Conservation (phyloP, 2,113 vertebrate genomes). For the Oncorhynchus mykiss region DNA sequence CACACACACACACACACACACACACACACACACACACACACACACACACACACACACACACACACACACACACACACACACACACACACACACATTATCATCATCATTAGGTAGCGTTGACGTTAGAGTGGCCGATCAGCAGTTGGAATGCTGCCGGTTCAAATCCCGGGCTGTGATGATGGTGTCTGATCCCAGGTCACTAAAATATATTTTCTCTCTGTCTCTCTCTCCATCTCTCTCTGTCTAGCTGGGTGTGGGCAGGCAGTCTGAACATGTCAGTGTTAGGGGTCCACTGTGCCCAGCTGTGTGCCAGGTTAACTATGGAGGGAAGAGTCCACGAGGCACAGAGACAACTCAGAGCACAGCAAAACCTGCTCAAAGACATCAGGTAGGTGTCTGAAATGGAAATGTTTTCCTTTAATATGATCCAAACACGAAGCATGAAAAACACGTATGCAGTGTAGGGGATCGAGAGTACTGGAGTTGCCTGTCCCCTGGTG, state of each 20-base stretch:
- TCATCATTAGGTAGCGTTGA: no score
- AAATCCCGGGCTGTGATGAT: no score
- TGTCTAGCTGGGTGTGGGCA: constrained; percentile 56
- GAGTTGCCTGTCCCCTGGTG: no score
- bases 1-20: not conserved
- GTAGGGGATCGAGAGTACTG: no score
- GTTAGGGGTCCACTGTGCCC: constrained; percentile 74
- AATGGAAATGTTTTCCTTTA: not conserved
- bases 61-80: not conserved
- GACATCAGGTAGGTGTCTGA: constrained; percentile 64
- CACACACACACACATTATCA: not conserved
- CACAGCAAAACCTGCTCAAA: constrained; percentile 67
- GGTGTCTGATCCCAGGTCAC: no score
- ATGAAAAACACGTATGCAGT: no score
- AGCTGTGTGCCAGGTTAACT: constrained; percentile 73
- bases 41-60: no score
- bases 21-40: no score
- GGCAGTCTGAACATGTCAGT: constrained; percentile 69
- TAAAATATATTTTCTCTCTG: no score
- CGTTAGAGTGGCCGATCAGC: no score
- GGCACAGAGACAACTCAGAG: constrained; percentile 66
- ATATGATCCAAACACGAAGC: no score
- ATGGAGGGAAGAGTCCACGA: constrained; percentile 77
- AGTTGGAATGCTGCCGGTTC: no score
- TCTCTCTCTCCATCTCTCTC: not conserved